Evolutionary conservation across 1,140 invertebrate genomes (phyloP).

Genomic region (Lepeophtheirus salmonis): DNA sequence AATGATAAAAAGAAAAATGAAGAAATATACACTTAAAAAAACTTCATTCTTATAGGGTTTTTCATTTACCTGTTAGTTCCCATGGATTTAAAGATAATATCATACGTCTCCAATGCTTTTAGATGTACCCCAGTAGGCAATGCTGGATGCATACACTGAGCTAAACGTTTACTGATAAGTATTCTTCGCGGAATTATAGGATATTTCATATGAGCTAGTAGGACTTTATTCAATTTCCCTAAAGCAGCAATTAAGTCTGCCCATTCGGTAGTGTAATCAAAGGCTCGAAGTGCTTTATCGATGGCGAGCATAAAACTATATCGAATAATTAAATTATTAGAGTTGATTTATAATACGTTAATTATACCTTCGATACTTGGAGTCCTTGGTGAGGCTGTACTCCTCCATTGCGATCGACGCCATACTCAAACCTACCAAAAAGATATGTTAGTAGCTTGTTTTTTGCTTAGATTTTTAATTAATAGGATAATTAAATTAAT

Average conservation of each 20-base stretch:
- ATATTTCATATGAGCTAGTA: conserved; percentile 50
- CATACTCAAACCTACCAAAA: conserved; percentile 15
- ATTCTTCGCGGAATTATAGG: conserved; percentile 72
- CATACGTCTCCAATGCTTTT: conserved; percentile 81
- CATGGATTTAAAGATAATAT: conserved; percentile 78
- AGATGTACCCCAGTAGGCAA: conserved; percentile 75
- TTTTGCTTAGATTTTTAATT: background rate
- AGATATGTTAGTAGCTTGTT: background rate
- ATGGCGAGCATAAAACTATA: conserved; percentile 49
- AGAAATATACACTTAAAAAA: background rate
- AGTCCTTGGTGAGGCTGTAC: conserved; percentile 49
- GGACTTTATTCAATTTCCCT: conserved; percentile 75
- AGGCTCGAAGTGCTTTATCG: conserved; percentile 74
- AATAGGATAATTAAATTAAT: background rate
- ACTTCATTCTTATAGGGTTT: background rate
- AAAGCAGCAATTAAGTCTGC: conserved; percentile 79
- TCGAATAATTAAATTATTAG: background rate
- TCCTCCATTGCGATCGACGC: conserved; percentile 35
- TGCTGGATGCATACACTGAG: conserved; percentile 86
- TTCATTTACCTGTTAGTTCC: conserved; percentile 44
- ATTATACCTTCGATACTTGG: conserved; percentile 35
- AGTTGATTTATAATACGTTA: background rate
- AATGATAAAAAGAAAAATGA: conserved; percentile 22
- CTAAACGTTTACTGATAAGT: conserved; percentile 74
- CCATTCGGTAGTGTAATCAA: conserved; percentile 89